A percentile compares a stretch with the other conserved stretches of the same genome.
Evolutionary conservation across 2,113 vertebrate genomes (phyloP).

Genomic region (Corythaixoides concolor): DNA sequence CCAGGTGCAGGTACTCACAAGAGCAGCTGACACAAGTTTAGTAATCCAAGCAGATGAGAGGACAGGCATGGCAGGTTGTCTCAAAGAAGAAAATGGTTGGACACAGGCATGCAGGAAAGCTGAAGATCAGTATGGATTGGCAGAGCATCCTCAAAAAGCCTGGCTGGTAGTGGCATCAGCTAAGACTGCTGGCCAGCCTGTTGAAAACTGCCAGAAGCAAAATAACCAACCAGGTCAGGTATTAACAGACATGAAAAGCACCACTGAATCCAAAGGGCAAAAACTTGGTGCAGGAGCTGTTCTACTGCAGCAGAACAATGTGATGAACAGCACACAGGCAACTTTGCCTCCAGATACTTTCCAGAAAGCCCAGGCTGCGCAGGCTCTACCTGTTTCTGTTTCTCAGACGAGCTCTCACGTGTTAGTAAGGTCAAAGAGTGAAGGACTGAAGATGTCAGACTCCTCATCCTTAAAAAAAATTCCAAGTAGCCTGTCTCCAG

Average conservation of each 20-base stretch:
- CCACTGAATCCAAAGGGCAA: background rate
- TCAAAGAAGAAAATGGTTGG: background rate
- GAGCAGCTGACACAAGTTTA: background rate
- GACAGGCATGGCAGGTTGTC: background rate
- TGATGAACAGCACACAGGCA: background rate
- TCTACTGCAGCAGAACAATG: background rate
- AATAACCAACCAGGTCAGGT: background rate
- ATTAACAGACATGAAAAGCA: background rate
- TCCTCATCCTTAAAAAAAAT: background rate
- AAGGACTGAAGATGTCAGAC: constrained; percentile 71
- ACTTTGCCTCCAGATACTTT: background rate
- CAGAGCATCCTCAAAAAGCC: background rate
- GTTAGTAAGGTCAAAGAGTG: constrained; percentile 73
- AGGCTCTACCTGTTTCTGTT: background rate
- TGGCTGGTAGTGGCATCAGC: background rate
- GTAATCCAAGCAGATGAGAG: background rate
- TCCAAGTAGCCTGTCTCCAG: constrained; percentile 59
- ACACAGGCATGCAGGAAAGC: background rate
- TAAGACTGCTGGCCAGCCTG: background rate
- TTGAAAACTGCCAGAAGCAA: background rate
- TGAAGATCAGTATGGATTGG: background rate
- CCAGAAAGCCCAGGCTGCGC: background rate
- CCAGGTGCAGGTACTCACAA: background rate
- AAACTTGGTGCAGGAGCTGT: background rate
- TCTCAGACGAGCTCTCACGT: background rate